Percentiles rank a stretch among this genome's conserved stretches.
These are phyloP conservation scores for Lepidocyrtoides sp. DNA, from an alignment of 2,888 invertebrate genomes.

Conservation along the genomic window DNA sequence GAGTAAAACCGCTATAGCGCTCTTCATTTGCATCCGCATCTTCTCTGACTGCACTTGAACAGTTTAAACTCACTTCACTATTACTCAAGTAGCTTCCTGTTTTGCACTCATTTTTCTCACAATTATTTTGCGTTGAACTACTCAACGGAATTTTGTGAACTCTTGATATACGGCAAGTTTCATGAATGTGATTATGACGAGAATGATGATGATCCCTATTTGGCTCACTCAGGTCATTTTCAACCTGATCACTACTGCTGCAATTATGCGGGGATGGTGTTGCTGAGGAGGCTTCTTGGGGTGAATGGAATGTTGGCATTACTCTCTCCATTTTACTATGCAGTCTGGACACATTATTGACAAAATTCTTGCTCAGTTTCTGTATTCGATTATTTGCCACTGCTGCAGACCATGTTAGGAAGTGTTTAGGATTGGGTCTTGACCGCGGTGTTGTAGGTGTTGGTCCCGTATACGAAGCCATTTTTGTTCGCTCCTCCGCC, in stretches of 20 bases:
- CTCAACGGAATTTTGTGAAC: conserved; percentile 69
- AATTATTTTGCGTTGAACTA: conserved; percentile 61
- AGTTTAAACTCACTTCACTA: conserved; percentile 63
- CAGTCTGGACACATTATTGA: conserved; percentile 83
- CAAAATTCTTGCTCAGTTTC: conserved; percentile 84
- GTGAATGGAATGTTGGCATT: conserved; percentile 75
- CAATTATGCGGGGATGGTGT: conserved; percentile 20
- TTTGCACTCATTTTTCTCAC: conserved; percentile 73
- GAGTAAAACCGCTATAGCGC: conserved; percentile 64
- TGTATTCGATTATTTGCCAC: conserved; percentile 84
- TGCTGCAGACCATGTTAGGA: conserved; percentile 84
- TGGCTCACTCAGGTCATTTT: conserved; percentile 70
- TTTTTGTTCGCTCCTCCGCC: conserved; percentile 91
- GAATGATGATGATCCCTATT: conserved; percentile 30
- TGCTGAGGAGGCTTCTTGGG: conserved; percentile 6
- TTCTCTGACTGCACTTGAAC: conserved; percentile 46
- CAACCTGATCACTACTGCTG: conserved; percentile 56
- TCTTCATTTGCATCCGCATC: conserved; percentile 62
- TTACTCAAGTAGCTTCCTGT: conserved; percentile 69
- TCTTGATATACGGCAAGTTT: conserved; percentile 50
- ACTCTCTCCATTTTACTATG: conserved; percentile 83
- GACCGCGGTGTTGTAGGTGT: conserved; percentile 70
- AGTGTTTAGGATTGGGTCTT: conserved; percentile 83
- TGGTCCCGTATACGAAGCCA: conserved; percentile 76
- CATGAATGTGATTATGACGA: conserved; percentile 17